A percentile compares a stretch with the other conserved stretches of the same genome.
phyloP scores from a whole-genome alignment of 1,140 invertebrate genomes.

The Calliphora vicina region DNA sequence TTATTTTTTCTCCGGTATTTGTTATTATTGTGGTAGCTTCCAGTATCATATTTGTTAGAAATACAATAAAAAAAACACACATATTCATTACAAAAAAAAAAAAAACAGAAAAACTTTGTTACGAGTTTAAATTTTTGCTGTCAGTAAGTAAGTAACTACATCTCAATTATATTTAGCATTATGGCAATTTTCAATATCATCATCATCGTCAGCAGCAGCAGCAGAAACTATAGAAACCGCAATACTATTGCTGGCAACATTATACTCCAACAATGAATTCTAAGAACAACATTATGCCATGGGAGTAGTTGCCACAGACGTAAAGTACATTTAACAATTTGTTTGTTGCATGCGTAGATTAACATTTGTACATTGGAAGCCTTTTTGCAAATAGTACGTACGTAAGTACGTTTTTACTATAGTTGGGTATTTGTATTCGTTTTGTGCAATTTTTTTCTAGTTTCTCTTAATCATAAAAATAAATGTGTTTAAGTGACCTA shows the following conservation, averaged over 20 bases:
- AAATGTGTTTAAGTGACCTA: conserved; percentile 5
- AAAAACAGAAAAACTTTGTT: neutral
- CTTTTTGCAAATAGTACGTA: neutral
- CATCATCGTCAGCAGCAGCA: neutral
- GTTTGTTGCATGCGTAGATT: neutral
- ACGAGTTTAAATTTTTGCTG: neutral
- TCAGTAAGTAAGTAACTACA: neutral
- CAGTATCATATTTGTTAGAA: too few relatives aligned
- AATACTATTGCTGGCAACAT: neutral
- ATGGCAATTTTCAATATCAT: neutral
- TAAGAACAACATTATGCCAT: neutral
- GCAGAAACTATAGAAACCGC: neutral
- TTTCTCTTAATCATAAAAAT: neutral
- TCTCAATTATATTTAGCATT: neutral
- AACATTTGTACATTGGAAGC: neutral
- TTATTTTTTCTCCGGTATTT: neutral
- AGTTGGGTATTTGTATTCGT: neutral
- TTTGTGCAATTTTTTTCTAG: neutral
- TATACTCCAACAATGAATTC: neutral
- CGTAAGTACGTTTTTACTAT: neutral
- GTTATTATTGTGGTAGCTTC: too few relatives aligned
- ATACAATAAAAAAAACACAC: neutral
- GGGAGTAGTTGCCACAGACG: too few relatives aligned
- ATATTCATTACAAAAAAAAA: neutral
- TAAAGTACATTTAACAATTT: too few relatives aligned